A percentile compares a stretch with the other conserved stretches of the same genome.
Conservation (phyloP, 1,140 invertebrate species). For the Lucilia cuprina region DNA sequence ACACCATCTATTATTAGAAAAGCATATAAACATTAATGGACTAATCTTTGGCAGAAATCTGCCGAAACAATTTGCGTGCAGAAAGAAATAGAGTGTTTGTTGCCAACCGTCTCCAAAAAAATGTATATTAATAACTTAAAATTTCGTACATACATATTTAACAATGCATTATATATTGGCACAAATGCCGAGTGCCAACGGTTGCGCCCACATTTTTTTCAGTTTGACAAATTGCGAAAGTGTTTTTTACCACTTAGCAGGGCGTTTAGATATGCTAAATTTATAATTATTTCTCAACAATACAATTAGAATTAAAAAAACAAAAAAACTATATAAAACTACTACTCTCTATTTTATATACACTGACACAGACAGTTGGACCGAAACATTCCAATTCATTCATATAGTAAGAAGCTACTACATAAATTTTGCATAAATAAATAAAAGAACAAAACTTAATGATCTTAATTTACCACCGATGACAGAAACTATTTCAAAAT, state of each 20-base stretch:
- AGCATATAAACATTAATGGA: no score
- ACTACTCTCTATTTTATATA: no score
- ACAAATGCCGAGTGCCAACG: not conserved
- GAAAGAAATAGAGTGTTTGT: not conserved
- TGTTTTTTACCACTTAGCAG: slow-evolving; percentile 24
- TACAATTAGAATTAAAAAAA: not conserved
- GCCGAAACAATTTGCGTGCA: no score
- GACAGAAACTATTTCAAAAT: not conserved
- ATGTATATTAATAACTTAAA: not conserved
- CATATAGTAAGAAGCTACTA: no score
- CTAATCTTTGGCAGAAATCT: no score
- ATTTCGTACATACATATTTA: not conserved
- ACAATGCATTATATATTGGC: not conserved
- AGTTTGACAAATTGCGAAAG: slow-evolving; percentile 50
- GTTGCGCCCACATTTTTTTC: not conserved
- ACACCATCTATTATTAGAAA: no score
- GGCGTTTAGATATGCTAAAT: slow-evolving; percentile 21
- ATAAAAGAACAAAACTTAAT: no score
- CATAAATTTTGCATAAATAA: no score
- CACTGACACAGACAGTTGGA: no score
- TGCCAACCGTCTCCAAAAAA: not conserved
- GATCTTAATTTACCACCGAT: not conserved
- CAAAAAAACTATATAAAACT: not conserved
- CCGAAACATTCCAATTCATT: no score
- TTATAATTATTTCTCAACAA: slow-evolving; percentile 10